Base-by-base conservation (phyloP, 2,888 invertebrate species). In the Dynastes grantii region DNA sequence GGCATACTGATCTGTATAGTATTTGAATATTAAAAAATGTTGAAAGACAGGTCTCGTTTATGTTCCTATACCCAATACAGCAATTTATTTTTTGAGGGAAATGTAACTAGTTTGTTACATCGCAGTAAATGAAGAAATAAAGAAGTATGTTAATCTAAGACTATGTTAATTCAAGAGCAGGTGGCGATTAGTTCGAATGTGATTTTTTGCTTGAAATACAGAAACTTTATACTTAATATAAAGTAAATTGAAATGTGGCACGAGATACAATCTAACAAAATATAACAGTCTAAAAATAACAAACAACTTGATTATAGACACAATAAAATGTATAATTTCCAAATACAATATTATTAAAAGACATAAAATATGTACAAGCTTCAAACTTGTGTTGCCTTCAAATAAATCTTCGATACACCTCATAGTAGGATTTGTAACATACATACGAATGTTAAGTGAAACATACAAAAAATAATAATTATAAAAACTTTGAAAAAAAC, bases 131-230 rank as follows among this genome's bases (percentile, higher is more conserved):
- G 8, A 8, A 45, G 45, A 2, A 11, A 45, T 8, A 8, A 45
- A 2, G 45, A 45, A 49, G 16, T 45, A 9, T 9, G 45, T 67
- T 45, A 27, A 22, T 16, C 32, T 32, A 40, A 58, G 13, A 49
- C 22, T 45, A 9, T 9, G 45, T 67, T 45, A 27, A 22, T 16
- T 63, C 27, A 40, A 58, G 13, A 73, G 37, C 9, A 32, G 53
- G 55, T 53, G 40, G n/a, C 13, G 58, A 67, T 63, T 65, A 1
- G 53, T 53, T 27, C 11, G 37, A 13, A 76, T 37, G 32, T 78
- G 71, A 78, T 78, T 71, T 71, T 73, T 70, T 6, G 78, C 78
- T 73, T 64, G 78, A 71, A 16, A 78, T 71, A 78, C 53, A 63
- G 51, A 63, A 32, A 73, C 37, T 27, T 71, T 73, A 73, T 78